Percentiles rank a stretch among this genome's conserved stretches.
Evolutionary conservation across 2,888 invertebrate genomes (phyloP).

Genomic region (Sycophila texana): DNA sequence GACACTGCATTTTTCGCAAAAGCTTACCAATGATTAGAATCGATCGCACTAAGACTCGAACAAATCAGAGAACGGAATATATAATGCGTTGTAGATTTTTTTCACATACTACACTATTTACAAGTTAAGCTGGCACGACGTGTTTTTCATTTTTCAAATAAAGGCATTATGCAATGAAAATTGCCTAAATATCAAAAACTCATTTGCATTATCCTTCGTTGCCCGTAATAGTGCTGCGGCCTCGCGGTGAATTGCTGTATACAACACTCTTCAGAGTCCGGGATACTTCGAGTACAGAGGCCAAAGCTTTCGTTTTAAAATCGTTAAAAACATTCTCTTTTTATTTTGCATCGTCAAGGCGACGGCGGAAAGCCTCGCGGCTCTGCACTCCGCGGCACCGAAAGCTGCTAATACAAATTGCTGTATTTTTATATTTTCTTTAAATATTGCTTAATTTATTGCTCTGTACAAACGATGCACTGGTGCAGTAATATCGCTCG

Average conservation of each 20-base stretch:
- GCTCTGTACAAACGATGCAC: slow-evolving; percentile 58
- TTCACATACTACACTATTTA: slow-evolving; percentile 23
- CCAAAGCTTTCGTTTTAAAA: not conserved
- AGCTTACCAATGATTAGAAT: slow-evolving; percentile 6
- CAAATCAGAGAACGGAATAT: slow-evolving; percentile 16
- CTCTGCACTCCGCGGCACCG: not conserved
- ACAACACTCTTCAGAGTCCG: not conserved
- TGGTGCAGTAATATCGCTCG: slow-evolving; percentile 38
- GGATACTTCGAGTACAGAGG: not conserved
- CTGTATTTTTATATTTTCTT: not conserved
- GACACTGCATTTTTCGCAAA: not conserved
- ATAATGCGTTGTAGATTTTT: slow-evolving; percentile 7
- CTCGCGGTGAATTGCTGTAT: slow-evolving; percentile 19
- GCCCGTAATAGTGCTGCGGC: slow-evolving; percentile 8
- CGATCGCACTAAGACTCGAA: slow-evolving; percentile 9
- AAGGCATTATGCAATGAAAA: slow-evolving; percentile 26
- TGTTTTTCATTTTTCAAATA: slow-evolving; percentile 12
- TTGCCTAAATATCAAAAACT: slow-evolving; percentile 38
- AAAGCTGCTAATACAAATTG: slow-evolving; percentile 24
- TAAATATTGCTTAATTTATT: slow-evolving; percentile 67
- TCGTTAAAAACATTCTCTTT: not conserved
- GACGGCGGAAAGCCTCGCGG: not conserved
- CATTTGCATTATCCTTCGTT: slow-evolving; percentile 32
- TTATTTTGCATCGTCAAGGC: too few relatives aligned
- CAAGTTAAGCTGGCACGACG: slow-evolving; percentile 26